Evolutionary conservation across 2,888 invertebrate species (phyloP).

Genomic region (Terebella lapidaria): DNA sequence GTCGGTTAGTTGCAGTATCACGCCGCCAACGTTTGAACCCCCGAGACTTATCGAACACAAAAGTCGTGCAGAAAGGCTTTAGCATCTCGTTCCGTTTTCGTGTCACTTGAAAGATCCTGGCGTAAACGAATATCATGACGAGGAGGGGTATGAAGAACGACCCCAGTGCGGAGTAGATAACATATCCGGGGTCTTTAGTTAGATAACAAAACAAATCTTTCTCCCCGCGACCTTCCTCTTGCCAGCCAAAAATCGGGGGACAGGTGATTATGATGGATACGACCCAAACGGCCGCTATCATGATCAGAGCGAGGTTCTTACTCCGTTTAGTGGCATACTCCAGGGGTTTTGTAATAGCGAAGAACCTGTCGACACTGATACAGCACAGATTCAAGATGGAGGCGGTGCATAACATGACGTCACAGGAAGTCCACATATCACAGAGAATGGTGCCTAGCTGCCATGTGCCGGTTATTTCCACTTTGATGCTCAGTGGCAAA

Average conservation of each 20-base stretch:
- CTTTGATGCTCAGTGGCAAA: conserved; percentile 27
- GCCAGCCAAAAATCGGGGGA: conserved; percentile 43
- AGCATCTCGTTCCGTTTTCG: conserved; percentile 20
- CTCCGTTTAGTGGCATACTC: conserved; percentile 38
- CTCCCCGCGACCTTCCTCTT: conserved; percentile 24
- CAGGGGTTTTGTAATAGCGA: conserved; percentile 45
- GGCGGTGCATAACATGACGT: conserved; percentile 46
- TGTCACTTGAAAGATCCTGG: conserved; percentile 40
- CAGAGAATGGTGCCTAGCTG: conserved; percentile 23
- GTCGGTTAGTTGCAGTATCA: not conserved
- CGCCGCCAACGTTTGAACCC: not conserved
- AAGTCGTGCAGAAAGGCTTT: conserved; percentile 14
- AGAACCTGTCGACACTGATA: conserved; percentile 45
- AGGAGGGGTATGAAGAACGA: conserved; percentile 44
- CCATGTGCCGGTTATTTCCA: conserved; percentile 28
- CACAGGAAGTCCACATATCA: conserved; percentile 30
- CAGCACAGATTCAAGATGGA: conserved; percentile 47
- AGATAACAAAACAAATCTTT: conserved; percentile 28
- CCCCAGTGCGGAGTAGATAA: conserved; percentile 40
- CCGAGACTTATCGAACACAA: not conserved
- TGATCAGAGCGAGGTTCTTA: conserved; percentile 30
- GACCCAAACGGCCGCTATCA: conserved; percentile 44
- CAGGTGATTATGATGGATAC: conserved; percentile 36
- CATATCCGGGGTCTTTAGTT: conserved; percentile 35
- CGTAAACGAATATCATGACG: conserved; percentile 46